Evolutionary conservation across 1,140 invertebrate genomes (phyloP).

Genomic region (Cydia pomonella): DNA sequence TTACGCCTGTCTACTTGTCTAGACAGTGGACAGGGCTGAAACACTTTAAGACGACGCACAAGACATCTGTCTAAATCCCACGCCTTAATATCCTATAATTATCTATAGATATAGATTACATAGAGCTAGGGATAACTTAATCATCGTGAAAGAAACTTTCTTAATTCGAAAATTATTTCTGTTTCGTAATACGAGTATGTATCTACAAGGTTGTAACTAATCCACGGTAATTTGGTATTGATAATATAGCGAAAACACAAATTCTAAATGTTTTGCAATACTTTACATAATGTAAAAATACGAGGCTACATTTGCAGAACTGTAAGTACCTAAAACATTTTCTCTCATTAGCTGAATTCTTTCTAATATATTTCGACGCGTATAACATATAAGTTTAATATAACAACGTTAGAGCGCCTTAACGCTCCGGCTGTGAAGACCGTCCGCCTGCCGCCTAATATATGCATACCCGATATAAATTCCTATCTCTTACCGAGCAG

Average conservation of each 20-base stretch:
- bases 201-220: too few relatives aligned
- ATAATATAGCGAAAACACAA: background rate
- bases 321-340: too few relatives aligned
- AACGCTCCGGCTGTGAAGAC: background rate
- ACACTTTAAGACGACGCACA: background rate
- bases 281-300: too few relatives aligned
- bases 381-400: background rate
- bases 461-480: background rate
- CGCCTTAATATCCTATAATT: background rate
- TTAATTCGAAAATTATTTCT: background rate
- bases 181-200: background rate
- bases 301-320: too few relatives aligned
- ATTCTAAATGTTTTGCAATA: background rate
- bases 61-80: conserved; percentile 4
- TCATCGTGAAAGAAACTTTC: background rate
- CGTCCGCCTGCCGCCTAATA: background rate
- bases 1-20: conserved; percentile 12
- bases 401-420: background rate
- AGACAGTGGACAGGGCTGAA: background rate
- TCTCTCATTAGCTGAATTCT: too few relatives aligned
- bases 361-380: background rate
- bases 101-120: background rate
- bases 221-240: too few relatives aligned
- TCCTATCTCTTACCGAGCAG: background rate
- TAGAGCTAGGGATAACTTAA: background rate